Conservation (phyloP, 2,113 vertebrate genomes). For the Trogon surrucura region DNA sequence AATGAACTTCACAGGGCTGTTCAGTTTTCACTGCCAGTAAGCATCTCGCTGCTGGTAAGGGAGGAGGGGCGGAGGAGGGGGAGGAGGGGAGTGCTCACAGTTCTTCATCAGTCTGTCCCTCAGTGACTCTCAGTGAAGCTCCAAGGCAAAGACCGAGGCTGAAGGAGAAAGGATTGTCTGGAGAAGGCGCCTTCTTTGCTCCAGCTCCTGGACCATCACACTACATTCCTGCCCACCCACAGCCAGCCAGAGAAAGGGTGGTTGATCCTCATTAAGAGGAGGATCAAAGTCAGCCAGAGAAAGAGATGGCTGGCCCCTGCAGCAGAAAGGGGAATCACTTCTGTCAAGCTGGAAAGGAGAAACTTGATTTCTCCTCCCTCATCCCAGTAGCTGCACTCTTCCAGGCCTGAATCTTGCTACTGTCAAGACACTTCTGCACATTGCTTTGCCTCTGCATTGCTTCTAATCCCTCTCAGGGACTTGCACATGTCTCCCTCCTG, state of each 20-base stretch:
- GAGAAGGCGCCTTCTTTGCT: background rate
- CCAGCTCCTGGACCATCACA: rapidly evolving
- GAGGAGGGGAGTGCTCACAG: background rate
- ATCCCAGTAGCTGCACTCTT: background rate
- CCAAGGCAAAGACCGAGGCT: background rate
- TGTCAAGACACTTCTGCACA: background rate
- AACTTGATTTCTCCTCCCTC: background rate
- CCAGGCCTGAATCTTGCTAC: background rate
- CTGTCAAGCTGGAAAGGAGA: background rate
- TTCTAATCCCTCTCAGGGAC: background rate
- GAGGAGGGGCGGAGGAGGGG: background rate
- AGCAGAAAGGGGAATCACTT: background rate
- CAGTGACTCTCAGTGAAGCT: background rate
- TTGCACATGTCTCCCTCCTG: background rate
- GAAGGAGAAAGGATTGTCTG: background rate
- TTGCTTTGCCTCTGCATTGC: background rate
- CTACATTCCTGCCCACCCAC: background rate
- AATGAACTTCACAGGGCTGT: background rate
- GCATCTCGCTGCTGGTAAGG: background rate
- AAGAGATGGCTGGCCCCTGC: background rate
- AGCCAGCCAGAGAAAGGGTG: background rate
- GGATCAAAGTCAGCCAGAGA: background rate
- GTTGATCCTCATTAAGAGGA: background rate
- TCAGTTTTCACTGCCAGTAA: background rate
- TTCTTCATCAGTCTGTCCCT: background rate